Base-by-base conservation (phyloP, 2,797 vertebrate genomes). In the Lindbergichthys nudifrons region DNA sequence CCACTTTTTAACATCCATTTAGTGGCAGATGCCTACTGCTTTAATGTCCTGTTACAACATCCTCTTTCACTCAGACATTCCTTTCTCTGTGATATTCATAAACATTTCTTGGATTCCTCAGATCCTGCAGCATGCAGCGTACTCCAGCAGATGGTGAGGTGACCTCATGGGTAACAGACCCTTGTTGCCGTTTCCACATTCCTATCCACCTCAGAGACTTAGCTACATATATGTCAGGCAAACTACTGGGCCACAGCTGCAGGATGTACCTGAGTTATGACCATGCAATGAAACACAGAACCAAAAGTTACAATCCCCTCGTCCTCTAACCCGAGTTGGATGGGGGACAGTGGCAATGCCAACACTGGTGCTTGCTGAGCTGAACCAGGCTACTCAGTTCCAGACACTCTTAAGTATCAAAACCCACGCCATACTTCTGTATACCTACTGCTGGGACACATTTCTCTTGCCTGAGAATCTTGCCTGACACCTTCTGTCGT, bases 141-240 rank as follows among this genome's bases (percentile, higher is more conserved):
- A 47, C 59, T 73, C 64, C 70, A 82, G 51, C 72, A 80, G 73
- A 79, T 72, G 64, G 67, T 75, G 60, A 80, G 73, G 57, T 23
- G 65, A 50, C 70, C 43, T 77, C 66, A 74, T 65, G 32, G 58
- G 47, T 64, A 57, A 73, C 52, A 73, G 30, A 63, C 30, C 30
- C 60, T 18, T 63, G 66, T 36, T 69, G 47, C 56, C 48, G 46
- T 61, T 71, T 59, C 47, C 58, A 77, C 69, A 81, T 70, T 77
- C 63, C 56, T 45, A 9, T 53, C 50, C 42, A 58, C 59, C 46
- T 45, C 11, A 57, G 58, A 63, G 63, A 70, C 42, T 16, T 26
- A 47, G 57, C 63, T 43, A 45, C 65, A 76, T 65, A 32, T n/a
- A 30, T 51, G 18, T 59, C 36, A 59, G 26, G 10, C 13, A 60